A percentile compares a stretch with the other conserved stretches of the same genome.
Conservation (phyloP, 2,113 vertebrate genomes). For the Rhinopomastus cyanomelas region DNA sequence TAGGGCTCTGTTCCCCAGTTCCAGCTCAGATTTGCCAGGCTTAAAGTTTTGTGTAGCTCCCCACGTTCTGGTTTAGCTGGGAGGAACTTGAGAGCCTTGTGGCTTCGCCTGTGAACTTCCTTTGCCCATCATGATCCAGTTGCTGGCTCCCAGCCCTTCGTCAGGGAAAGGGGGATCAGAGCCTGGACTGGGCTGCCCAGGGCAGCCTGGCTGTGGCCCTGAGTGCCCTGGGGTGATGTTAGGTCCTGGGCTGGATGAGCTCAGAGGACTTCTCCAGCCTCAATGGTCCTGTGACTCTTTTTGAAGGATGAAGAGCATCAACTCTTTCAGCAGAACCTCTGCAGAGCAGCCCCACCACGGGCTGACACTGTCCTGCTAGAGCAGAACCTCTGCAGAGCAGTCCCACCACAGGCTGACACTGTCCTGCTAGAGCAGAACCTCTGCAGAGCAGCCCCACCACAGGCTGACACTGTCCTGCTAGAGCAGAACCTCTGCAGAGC, state of each 20-base stretch:
- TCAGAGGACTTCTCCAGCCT: no score
- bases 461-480: not conserved
- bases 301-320: not conserved
- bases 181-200: no score
- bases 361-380: not conserved
- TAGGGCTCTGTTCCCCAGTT: not conserved
- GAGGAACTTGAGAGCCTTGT: not conserved
- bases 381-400: no score
- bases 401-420: not conserved
- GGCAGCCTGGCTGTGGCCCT: no score
- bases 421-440: no score
- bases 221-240: no score
- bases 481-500: no score
- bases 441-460: no score
- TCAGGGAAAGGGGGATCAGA: no score
- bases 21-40: not conserved
- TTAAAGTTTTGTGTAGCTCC: not conserved
- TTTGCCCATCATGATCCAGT: not conserved
- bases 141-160: not conserved
- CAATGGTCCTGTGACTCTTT: no score
- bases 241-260: no score
- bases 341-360: no score
- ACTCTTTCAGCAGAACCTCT: not conserved
- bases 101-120: not conserved
- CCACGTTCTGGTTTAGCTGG: not conserved